Conservation (phyloP, 2,888 invertebrate genomes). For the Spialia ferax region DNA sequence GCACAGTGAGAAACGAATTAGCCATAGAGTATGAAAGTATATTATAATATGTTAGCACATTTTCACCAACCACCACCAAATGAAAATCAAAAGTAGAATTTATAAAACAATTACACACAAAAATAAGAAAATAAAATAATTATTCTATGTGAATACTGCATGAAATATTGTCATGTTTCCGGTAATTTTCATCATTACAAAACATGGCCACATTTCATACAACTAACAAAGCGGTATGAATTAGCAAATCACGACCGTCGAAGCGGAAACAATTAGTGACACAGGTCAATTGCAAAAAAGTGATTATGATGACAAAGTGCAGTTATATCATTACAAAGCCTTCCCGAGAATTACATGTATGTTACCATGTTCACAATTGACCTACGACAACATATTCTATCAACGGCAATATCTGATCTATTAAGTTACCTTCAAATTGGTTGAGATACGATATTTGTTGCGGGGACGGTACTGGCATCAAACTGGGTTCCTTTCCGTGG, state of each 20-base stretch:
- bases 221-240: slow-evolving; percentile 45
- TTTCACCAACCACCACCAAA: slow-evolving; percentile 86
- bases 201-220: slow-evolving; percentile 40
- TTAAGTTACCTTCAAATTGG: slow-evolving; percentile 93
- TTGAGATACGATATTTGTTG: slow-evolving; percentile 98
- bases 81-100: slow-evolving; percentile 53
- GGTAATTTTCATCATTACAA: background rate
- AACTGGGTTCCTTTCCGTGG: slow-evolving; percentile 92
- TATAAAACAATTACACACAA: slow-evolving; percentile 38
- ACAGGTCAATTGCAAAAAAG: slow-evolving; percentile 20
- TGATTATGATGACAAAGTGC: slow-evolving; percentile 1
- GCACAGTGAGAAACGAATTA: slow-evolving; percentile 74
- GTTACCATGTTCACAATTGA: slow-evolving; percentile 16
- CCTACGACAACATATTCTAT: slow-evolving; percentile 50
- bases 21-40: slow-evolving; percentile 82
- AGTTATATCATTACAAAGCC: background rate
- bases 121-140: slow-evolving; percentile 42
- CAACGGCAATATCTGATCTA: slow-evolving; percentile 56
- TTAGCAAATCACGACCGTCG: slow-evolving; percentile 43
- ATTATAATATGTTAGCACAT: slow-evolving; percentile 81
- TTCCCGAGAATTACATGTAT: background rate
- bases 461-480: slow-evolving; percentile 98
- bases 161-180: slow-evolving; percentile 36
- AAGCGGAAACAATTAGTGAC: slow-evolving; percentile 41
- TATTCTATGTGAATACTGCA: slow-evolving; percentile 9